Base-by-base conservation (phyloP, 2,888 invertebrate species). In the Chrysopilus asiliformis region DNA sequence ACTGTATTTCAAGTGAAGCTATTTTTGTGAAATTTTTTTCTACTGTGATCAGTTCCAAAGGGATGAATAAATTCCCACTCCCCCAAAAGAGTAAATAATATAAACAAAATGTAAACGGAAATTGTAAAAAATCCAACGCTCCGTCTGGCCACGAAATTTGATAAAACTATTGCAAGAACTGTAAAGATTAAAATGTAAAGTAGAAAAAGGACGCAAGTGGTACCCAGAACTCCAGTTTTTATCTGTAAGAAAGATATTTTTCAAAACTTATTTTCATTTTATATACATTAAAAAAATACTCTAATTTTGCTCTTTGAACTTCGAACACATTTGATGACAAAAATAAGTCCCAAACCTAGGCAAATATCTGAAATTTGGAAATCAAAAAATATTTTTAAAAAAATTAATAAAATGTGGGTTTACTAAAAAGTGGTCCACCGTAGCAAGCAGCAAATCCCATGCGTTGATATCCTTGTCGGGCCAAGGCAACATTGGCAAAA, bases 381-480 rank as follows among this genome's bases (percentile, higher is more conserved):
- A n/a, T n/a, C n/a, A n/a, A n/a, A n/a, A n/a, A n/a, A n/a, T n/a
- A n/a, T n/a, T n/a, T n/a, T n/a, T n/a, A n/a, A n/a, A n/a, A n/a
- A n/a, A n/a, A n/a, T n/a, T n/a, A n/a, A n/a, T n/a, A n/a, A n/a
- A n/a, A n/a, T n/a, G n/a, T n/a, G n/a, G n/a, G n/a, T n/a, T n/a
- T 38, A 74, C 72, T 77, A 49, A 79, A 73, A 38, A 79, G 58
- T 2, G 78, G 78, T 5, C 77, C 76, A 13, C 77, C 79, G 51
- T 74, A 74, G 40, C 76, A 77, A 1, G 77, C 77, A 1, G 76
- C 70, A 48, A 72, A 70, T 2, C 72, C 77, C 73, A 77, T 77
- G 39, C 69, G 62, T 1, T 75, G 70, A 51, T 67, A 73, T 2
- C 78, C 78, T 47, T 68, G 69, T 34, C 61, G 58, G 1, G 78